Evolutionary conservation across 1,140 invertebrate genomes (phyloP).

Genomic region (Delia radicum): DNA sequence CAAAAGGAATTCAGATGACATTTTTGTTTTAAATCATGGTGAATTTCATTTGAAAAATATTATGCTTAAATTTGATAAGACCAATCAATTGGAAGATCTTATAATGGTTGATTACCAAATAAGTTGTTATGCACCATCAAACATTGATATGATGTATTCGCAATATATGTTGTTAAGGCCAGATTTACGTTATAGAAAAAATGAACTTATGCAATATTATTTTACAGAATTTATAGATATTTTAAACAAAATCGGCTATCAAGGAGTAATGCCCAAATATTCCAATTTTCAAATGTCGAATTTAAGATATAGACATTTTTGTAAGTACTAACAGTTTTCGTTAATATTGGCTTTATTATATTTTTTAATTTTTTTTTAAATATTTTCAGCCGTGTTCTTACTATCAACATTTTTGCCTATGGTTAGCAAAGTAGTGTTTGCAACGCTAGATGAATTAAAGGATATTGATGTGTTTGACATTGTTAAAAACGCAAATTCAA

Average conservation of each 20-base stretch:
- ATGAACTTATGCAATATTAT: constrained; percentile 37
- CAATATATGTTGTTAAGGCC: constrained; percentile 35
- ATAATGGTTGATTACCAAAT: constrained; percentile 46
- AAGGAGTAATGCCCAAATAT: constrained; percentile 32
- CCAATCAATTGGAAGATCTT: constrained; percentile 30
- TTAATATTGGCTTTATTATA: background rate
- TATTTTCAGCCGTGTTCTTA: background rate
- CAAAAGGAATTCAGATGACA: background rate
- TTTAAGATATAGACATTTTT: constrained; percentile 11
- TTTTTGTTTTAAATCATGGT: constrained; percentile 25
- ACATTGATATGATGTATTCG: constrained; percentile 37
- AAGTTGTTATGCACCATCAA: constrained; percentile 33
- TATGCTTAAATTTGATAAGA: constrained; percentile 34
- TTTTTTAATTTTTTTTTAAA: background rate
- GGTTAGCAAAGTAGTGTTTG: background rate
- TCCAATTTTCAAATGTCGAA: constrained; percentile 3
- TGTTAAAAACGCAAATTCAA: background rate
- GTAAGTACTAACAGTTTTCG: background rate
- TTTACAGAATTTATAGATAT: constrained; percentile 33
- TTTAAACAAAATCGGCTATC: constrained; percentile 34
- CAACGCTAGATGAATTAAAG: background rate
- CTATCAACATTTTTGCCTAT: background rate
- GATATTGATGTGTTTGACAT: background rate
- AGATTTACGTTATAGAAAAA: constrained; percentile 29
- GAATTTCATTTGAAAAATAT: constrained; percentile 30